phyloP scores from a whole-genome alignment of 2,113 vertebrate species.

The Ondatra zibethicus region DNA sequence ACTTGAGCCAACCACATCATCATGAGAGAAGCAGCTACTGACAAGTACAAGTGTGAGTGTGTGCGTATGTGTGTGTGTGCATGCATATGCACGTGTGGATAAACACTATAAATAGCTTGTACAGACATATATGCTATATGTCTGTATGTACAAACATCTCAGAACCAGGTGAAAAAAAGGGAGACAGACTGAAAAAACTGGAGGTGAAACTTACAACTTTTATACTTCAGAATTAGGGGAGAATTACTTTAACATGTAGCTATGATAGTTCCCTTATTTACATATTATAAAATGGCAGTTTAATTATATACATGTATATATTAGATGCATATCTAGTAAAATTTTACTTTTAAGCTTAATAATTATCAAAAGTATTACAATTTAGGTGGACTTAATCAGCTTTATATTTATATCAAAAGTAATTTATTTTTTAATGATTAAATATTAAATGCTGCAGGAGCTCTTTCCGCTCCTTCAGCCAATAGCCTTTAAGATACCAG shows the following conservation, averaged over 20 bases:
- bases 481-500: too few relatives aligned
- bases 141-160: not conserved
- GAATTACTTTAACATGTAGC: not conserved
- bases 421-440: not conserved
- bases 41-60: accelerated
- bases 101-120: not conserved
- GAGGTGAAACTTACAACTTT: not conserved
- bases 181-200: not conserved
- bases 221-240: not conserved
- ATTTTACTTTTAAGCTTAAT: not conserved
- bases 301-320: not conserved
- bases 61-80: too few relatives aligned
- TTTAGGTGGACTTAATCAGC: not conserved
- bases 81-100: not conserved
- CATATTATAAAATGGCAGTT: not conserved
- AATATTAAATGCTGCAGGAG: not conserved
- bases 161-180: not conserved
- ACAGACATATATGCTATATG: not conserved
- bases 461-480: too few relatives aligned
- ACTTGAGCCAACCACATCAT: not conserved
- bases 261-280: not conserved
- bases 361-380: not conserved
- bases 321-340: not conserved
- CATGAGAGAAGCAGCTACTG: not conserved
- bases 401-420: not conserved